Evolutionary conservation across 2,888 invertebrate species (phyloP), one percentile per base, ranked within the genome.

Genomic region (Sericinus montela): DNA sequence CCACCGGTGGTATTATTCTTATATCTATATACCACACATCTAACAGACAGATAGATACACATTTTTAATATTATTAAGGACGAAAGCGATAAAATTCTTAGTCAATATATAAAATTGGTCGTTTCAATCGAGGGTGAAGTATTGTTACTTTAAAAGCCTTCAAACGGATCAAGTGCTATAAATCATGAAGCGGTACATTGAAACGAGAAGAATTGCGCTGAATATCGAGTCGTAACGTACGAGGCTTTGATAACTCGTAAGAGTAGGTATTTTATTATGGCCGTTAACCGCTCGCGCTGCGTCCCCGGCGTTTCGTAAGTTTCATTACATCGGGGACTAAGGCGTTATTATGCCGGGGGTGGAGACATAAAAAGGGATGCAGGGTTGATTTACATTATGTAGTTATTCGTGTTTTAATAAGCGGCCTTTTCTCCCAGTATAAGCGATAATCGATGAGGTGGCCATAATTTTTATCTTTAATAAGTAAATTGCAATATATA

Each of bases 181-280:
- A 44, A 40, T 7, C 34, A 23, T 15, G 16, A 19, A 13, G 35
- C 6, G 35, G 29, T 19, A 35, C 39, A 44, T 43, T 29, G 41
- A 41, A 29, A 41, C 34, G 41, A 13, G 9, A 46, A n/a, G 40
- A 8, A 28, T 34, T 15, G 35, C 16, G 15, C 11, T 4, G 16
- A 39, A 38, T 43, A 43, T 49, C 49, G 42, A 9, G 13, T 38
- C 25, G 44, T 36, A 49, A 49, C 35, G 28, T 16, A 9, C 34
- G 28, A 39, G 11, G 39, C 28, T 40, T 49, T 38, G 49, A 50
- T 50, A 35, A 35, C 41, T 16, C 15, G 14, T 23, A n/a, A n/a
- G n/a, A n/a, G 39, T 45, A 32, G 32, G 45, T 45, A 50, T 45
- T 50, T 50, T 45, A 50, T 50, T 50, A 32, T 10, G 41, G 45